phyloP scores from a whole-genome alignment of 92 coral and sea anemone genomes.

The Chrysogorgia sp. region DNA sequence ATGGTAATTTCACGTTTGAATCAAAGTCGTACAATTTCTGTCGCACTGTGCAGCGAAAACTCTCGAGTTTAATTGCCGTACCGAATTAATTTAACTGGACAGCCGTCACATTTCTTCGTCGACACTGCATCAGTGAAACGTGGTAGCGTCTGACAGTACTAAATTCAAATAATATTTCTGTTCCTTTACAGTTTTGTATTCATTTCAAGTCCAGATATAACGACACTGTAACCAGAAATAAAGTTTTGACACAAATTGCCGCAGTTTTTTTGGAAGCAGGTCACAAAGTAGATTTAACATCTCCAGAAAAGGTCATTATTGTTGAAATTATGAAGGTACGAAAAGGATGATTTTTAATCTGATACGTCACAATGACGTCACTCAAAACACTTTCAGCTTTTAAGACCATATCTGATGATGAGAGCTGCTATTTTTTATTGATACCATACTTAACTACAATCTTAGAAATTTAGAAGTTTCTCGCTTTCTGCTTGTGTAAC shows the following conservation, averaged over 20 bases:
- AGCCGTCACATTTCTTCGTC: background rate
- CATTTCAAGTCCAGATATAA: slow-evolving; percentile 85
- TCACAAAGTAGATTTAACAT: slow-evolving; percentile 79
- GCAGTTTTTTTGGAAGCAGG: slow-evolving; percentile 71
- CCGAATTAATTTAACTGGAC: too few species aligned
- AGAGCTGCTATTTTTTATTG: too few species aligned
- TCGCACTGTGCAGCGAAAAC: too few species aligned
- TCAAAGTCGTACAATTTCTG: too few species aligned
- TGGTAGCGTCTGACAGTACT: background rate
- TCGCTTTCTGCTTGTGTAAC: too few species aligned
- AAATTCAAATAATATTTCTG: background rate
- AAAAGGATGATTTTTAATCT: background rate
- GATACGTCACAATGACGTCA: too few species aligned
- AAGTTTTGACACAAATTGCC: slow-evolving; percentile 70
- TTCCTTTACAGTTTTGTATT: slow-evolving; percentile 73
- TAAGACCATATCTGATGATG: too few species aligned
- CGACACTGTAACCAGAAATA: slow-evolving; percentile 63
- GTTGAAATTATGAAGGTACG: slow-evolving; percentile 88
- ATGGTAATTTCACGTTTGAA: too few species aligned
- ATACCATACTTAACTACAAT: too few species aligned
- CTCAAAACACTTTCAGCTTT: too few species aligned
- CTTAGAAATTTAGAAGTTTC: too few species aligned
- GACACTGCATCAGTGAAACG: background rate
- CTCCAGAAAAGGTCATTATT: slow-evolving; percentile 83
- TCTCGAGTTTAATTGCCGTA: too few species aligned